phyloP scores from a whole-genome alignment of 2,113 vertebrate genomes.

The Tragelaphus buxtoni region DNA sequence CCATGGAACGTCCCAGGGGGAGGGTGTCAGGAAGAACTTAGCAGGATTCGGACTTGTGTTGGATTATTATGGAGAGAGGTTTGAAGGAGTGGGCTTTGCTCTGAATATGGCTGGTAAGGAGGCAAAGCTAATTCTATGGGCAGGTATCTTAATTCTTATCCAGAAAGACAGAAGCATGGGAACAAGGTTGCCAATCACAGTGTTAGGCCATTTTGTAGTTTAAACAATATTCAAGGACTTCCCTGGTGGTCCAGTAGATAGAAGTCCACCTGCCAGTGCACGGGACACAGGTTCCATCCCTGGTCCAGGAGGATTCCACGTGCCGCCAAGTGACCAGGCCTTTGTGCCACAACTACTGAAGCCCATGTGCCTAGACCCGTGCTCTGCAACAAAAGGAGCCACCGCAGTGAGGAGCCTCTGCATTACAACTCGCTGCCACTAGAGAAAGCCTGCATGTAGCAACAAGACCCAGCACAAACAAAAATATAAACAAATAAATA shows the following conservation, averaged over 20 bases:
- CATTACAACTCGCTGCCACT: background rate
- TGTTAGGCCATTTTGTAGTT: background rate
- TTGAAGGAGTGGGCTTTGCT: background rate
- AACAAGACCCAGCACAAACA: background rate
- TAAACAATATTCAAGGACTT: background rate
- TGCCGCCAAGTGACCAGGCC: background rate
- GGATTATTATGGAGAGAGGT: background rate
- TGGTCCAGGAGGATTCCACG: too few relatives aligned
- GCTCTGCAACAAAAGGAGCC: background rate
- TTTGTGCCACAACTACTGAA: background rate
- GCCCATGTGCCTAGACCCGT: background rate
- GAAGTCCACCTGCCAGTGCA: too few relatives aligned
- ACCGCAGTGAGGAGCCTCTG: background rate
- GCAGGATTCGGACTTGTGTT: background rate
- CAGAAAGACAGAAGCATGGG: background rate
- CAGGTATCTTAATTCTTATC: background rate
- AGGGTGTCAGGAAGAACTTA: background rate
- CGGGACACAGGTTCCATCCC: too few relatives aligned
- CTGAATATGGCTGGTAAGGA: background rate
- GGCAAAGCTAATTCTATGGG: background rate
- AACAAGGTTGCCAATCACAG: background rate
- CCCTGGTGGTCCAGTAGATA: background rate
- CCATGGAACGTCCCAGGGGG: background rate
- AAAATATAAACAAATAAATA: background rate
- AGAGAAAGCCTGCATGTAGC: background rate